Percentiles rank a stretch among this genome's conserved stretches.
Evolutionary conservation across 2,888 invertebrate species (phyloP).

Genomic region (Dasysyrphus albostriatus): DNA sequence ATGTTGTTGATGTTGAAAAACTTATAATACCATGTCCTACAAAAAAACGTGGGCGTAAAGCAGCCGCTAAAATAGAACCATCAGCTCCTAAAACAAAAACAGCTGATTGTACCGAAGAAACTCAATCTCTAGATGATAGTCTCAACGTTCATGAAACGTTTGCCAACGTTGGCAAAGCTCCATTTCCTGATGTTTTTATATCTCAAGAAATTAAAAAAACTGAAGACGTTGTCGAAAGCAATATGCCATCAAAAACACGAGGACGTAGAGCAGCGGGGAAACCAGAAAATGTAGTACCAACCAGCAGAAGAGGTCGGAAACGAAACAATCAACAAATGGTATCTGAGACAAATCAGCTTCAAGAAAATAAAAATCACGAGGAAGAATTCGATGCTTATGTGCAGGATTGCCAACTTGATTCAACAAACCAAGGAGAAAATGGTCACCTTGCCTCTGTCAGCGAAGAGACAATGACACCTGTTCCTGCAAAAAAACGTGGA

Average conservation of each 20-base stretch:
- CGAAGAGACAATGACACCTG: neutral
- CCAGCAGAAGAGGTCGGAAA: neutral
- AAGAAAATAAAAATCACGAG: neutral
- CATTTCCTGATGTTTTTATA: neutral
- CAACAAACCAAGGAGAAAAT: neutral
- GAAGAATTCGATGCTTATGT: neutral
- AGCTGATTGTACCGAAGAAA: neutral
- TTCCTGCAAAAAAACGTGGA: slow-evolving; percentile 1
- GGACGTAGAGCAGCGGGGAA: neutral
- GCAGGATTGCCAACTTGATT: neutral
- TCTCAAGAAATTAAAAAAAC: neutral
- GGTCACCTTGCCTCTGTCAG: neutral
- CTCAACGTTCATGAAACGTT: neutral
- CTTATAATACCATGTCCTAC: neutral
- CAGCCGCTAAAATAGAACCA: neutral
- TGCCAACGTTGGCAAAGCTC: neutral
- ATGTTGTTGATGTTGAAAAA: neutral
- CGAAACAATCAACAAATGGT: neutral
- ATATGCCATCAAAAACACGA: neutral
- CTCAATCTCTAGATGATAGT: neutral
- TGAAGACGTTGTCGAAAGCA: neutral
- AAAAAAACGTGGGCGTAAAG: neutral
- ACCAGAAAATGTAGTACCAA: neutral
- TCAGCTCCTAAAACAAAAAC: neutral
- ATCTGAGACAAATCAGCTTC: neutral